These are phyloP conservation scores for Hydra vulgaris DNA, from an alignment of 30 jellyfish, hydroid and myxozoan species.

Conservation along the genomic window DNA sequence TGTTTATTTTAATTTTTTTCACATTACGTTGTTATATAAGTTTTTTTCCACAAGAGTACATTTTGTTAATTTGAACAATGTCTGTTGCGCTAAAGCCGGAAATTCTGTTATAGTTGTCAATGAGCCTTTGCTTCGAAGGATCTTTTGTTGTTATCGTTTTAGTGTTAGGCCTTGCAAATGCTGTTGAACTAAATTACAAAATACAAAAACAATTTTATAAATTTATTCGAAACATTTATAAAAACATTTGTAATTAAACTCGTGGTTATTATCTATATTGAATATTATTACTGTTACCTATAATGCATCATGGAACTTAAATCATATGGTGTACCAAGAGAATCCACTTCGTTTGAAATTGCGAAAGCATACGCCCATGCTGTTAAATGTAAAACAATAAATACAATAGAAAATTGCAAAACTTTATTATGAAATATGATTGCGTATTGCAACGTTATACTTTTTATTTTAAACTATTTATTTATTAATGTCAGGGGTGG, in stretches of 20 bases:
- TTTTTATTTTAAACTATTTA: too few relatives aligned
- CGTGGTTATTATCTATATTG: too few relatives aligned
- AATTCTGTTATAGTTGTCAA: slow-evolving; percentile 21
- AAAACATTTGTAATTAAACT: not conserved
- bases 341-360: not conserved
- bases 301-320: slow-evolving; percentile 25
- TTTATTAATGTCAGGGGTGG: too few relatives aligned
- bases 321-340: slow-evolving; percentile 28
- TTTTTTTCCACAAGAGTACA: slow-evolving; percentile 17
- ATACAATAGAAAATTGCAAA: too few relatives aligned
- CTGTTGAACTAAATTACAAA: slow-evolving; percentile 11
- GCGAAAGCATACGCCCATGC: slow-evolving; percentile 38
- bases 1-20: too few relatives aligned
- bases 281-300: too few relatives aligned
- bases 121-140: slow-evolving; percentile 6
- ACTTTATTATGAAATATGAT: too few relatives aligned
- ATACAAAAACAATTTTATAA: not conserved
- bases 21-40: too few relatives aligned
- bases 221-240: too few relatives aligned
- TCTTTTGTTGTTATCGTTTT: slow-evolving; percentile 24
- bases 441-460: not conserved
- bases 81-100: slow-evolving; percentile 21
- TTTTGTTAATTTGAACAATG: slow-evolving; percentile 6
- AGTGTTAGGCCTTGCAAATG: slow-evolving; percentile 11
- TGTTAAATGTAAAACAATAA: not conserved